A percentile compares a stretch with the other conserved stretches of the same genome.
Conservation (phyloP, 2,797 vertebrate species). For the Pampus argenteus region DNA sequence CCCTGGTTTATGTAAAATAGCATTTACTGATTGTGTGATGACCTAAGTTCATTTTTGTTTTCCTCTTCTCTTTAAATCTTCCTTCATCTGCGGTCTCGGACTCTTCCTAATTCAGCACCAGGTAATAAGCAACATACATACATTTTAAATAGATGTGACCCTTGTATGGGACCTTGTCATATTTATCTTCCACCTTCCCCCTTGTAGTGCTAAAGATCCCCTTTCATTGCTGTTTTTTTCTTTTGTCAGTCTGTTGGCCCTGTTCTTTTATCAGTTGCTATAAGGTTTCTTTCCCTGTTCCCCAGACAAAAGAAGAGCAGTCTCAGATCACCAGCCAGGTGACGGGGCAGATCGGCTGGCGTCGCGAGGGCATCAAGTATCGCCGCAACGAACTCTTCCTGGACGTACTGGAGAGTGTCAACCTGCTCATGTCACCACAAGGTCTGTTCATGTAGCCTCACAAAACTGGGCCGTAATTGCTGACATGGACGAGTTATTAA, state of each 20-base stretch:
- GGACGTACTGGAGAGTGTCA: slow-evolving; percentile 98
- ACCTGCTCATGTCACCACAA: slow-evolving; percentile 98
- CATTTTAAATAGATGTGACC: not conserved
- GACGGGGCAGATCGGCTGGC: slow-evolving; percentile 98
- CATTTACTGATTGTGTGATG: not conserved
- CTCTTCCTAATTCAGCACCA: slow-evolving; percentile 78
- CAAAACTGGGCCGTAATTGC: not conserved
- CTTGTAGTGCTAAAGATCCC: slow-evolving; percentile 3
- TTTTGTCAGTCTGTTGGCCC: slow-evolving; percentile 14
- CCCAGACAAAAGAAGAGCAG: slow-evolving; percentile 98
- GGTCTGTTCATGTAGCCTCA: slow-evolving; percentile 77
- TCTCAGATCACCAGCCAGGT: slow-evolving; percentile 99
- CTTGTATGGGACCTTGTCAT: not conserved
- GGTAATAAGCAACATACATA: slow-evolving; percentile 66
- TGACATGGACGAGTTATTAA: not conserved
- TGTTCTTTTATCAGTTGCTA: slow-evolving; percentile 63
- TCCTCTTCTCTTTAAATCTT: slow-evolving; percentile 4
- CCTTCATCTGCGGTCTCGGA: slow-evolving; percentile 25
- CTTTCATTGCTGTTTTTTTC: slow-evolving; percentile 8
- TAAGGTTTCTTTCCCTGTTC: slow-evolving; percentile 47
- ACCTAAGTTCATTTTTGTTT: not conserved
- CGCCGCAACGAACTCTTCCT: slow-evolving; percentile 98
- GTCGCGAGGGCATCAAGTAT: slow-evolving; percentile 98
- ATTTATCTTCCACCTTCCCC: slow-evolving; percentile 9
- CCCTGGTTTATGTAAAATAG: not conserved